Evolutionary conservation across 37 sponge, comb jelly and placozoan genomes (phyloP).

Genomic region (Theonella swinhoei): DNA sequence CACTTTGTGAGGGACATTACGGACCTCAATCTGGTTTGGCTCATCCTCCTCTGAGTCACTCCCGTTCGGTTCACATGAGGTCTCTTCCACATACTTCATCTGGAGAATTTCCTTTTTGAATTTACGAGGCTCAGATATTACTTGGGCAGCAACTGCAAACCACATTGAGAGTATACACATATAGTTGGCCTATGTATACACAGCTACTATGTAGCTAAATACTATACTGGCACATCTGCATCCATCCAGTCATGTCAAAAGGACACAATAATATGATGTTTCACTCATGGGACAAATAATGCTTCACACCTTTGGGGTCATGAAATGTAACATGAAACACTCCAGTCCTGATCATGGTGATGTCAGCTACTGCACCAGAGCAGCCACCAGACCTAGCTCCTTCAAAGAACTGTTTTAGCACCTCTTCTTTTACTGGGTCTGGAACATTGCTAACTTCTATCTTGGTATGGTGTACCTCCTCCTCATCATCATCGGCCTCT

Average conservation of each 20-base stretch:
- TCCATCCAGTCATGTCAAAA: too few species aligned
- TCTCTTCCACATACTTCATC: background rate
- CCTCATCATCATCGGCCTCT: too few species aligned
- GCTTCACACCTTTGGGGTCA: conserved; percentile 4
- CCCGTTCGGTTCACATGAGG: conserved; percentile 5
- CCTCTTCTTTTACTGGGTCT: background rate
- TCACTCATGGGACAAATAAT: too few species aligned
- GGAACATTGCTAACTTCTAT: conserved; percentile 17
- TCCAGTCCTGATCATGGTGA: background rate
- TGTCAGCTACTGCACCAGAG: background rate
- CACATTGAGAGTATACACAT: too few species aligned
- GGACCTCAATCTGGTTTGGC: background rate
- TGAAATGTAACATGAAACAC: conserved; percentile 22
- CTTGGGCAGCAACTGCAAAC: background rate
- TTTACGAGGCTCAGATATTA: background rate
- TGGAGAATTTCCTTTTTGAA: background rate
- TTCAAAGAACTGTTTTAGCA: conserved; percentile 27
- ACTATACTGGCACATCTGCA: too few species aligned
- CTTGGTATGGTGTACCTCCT: background rate
- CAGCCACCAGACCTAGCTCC: conserved; percentile 27
- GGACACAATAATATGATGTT: too few species aligned
- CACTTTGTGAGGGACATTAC: background rate
- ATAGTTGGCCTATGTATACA: too few species aligned
- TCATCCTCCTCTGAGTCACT: background rate
- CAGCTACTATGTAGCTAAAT: too few species aligned